phyloP scores from a whole-genome alignment of 1,140 invertebrate genomes.

The Lamellibrachia luymesi region DNA sequence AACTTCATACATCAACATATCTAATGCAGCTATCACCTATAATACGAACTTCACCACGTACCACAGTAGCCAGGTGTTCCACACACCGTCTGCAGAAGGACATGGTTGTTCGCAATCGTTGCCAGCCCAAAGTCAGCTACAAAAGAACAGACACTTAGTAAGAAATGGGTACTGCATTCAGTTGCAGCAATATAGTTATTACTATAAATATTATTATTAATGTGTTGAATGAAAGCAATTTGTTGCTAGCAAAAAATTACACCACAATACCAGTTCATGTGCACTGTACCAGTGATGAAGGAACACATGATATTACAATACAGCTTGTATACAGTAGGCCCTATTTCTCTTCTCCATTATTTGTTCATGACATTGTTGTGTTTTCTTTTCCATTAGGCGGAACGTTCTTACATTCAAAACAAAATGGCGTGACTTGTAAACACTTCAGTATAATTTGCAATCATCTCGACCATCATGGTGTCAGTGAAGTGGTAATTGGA shows the following conservation, averaged over 20 bases:
- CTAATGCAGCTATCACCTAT: neutral
- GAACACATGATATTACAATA: neutral
- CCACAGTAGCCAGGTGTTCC: conserved; percentile 56
- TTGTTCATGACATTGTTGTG: neutral
- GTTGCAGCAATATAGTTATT: neutral
- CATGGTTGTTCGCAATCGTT: conserved; percentile 49
- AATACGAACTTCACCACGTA: neutral
- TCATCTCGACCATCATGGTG: neutral
- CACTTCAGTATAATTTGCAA: neutral
- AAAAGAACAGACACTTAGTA: conserved; percentile 17
- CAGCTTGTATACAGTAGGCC: neutral
- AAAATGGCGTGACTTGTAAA: neutral
- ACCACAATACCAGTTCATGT: neutral
- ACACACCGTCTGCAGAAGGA: conserved; percentile 56
- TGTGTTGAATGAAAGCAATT: neutral
- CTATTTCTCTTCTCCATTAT: neutral
- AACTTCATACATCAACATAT: neutral
- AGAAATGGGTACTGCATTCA: conserved; percentile 2
- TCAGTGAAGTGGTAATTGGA: neutral
- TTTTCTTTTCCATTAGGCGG: neutral
- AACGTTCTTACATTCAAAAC: neutral
- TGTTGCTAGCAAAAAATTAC: neutral
- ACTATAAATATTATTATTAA: neutral
- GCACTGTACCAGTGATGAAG: neutral
- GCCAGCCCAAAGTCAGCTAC: conserved; percentile 60